These are phyloP conservation scores for Psittacula derbiana DNA, from an alignment of 2,797 vertebrate genomes.

Conservation along the genomic window DNA sequence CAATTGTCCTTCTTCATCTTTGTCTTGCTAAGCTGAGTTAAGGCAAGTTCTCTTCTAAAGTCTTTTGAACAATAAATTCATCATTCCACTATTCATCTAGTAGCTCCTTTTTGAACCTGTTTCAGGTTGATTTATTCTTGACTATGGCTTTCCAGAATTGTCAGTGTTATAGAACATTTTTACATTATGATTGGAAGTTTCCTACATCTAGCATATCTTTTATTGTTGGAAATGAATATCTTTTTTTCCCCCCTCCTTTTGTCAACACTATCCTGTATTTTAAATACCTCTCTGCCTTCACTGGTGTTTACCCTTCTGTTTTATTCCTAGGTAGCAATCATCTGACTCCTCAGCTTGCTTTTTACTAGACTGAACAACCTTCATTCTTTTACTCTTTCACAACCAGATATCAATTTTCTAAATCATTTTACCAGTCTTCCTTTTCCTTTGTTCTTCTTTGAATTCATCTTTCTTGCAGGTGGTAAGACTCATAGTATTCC, in stretches of 20 bases:
- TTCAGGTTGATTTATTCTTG: neutral
- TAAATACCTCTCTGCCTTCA: neutral
- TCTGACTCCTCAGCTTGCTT: neutral
- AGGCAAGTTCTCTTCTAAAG: neutral
- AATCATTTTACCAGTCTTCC: neutral
- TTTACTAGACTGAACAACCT: neutral
- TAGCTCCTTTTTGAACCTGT: neutral
- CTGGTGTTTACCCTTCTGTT: neutral
- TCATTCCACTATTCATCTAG: neutral
- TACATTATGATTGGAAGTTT: neutral
- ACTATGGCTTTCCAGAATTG: neutral
- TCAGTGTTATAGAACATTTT: neutral
- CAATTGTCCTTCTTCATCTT: neutral
- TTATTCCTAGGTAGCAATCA: neutral
- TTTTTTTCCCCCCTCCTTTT: neutral
- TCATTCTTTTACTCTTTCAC: neutral
- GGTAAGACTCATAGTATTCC: neutral
- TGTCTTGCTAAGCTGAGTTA: neutral
- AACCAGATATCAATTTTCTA: neutral
- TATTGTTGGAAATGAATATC: neutral
- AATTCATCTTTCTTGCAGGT: neutral
- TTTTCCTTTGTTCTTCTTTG: neutral
- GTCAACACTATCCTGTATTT: neutral
- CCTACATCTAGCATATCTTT: neutral
- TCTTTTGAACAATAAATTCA: neutral